Base-by-base conservation (phyloP, 2,113 vertebrate species). In the Aythya baeri region DNA sequence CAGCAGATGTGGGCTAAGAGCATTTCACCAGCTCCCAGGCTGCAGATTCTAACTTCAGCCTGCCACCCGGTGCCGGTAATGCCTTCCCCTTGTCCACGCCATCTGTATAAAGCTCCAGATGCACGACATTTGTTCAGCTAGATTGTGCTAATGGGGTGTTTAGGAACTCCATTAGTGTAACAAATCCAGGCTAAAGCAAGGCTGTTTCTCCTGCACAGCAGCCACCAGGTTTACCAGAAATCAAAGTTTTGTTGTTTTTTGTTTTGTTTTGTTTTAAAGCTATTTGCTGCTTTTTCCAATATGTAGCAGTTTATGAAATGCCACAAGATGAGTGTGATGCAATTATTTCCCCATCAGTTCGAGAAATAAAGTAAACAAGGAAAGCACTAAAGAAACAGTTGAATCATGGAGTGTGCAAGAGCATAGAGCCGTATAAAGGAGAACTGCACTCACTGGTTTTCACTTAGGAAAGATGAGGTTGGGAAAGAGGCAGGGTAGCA, bases 361-460 rank as follows among this genome's bases (percentile, higher is more conserved):
- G 10, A 44, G 75, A 94, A 94, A 88, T 36, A 95, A 93, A 94
- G 84, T 71, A 93, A 97, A 96, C 82, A 92, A 81, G 86, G 55
- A 93, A 91, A 96, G 58, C 26, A 49, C 62, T 27, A 91, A 80
- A 95, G 89, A 93, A 96, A 73, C 59, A 83, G 78, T 77, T 78
- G 88, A 94, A 95, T 93, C 91, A 93, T 0, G 0, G 70, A 65
- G 65, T 14, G 82, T 50, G 61, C 66, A 32, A 76, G 68, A 75
- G 78, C 67, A 81, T 72, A 83, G 83, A 58, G 59, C 68, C 17
- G 72, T 44, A 83, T 46, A 58, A 50, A 88, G 65, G 32, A 70
- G 80, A 85, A 59, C 6, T 52, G 73, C 81, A 98, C 98, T 98
- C 97, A 98, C 98, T 97, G 98, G 97, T 95, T 98, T 58, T 97